Conservation (phyloP, 2,113 vertebrate species). For the Sporophila hypoxantha region DNA sequence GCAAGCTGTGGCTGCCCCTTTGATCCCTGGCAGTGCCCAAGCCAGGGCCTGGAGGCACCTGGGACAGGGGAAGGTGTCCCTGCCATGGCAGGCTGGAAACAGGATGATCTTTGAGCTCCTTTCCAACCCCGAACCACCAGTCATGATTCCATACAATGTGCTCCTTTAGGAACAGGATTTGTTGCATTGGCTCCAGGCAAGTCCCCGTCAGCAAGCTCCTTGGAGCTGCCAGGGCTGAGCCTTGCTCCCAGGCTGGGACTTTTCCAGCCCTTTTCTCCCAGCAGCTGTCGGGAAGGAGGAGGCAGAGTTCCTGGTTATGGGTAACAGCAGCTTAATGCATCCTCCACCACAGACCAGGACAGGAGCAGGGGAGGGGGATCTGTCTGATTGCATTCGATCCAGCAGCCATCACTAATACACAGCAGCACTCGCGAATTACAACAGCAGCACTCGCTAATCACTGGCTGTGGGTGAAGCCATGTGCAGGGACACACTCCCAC, state of each 20-base stretch:
- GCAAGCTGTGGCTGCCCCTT: not conserved
- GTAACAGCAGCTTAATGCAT: constrained; percentile 72
- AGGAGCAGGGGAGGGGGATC: constrained; percentile 52
- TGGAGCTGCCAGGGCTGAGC: not conserved
- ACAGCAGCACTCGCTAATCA: constrained; percentile 61
- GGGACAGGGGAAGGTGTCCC: not conserved
- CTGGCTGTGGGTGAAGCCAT: constrained; percentile 55
- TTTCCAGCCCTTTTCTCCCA: not conserved
- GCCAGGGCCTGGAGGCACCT: not conserved
- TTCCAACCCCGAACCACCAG: not conserved
- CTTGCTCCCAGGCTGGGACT: not conserved
- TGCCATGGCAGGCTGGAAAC: not conserved
- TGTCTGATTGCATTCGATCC: constrained; percentile 61
- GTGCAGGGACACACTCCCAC: constrained; percentile 44
- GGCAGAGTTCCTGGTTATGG: constrained; percentile 43
- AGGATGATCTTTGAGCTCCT: not conserved
- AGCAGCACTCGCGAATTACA: constrained; percentile 47
- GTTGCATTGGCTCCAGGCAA: accelerated
- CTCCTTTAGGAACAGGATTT: not conserved
- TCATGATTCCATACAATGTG: accelerated
- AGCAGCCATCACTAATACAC: constrained; percentile 49
- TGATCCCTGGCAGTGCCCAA: not conserved
- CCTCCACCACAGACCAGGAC: constrained; percentile 65
- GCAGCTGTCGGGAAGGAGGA: not conserved
- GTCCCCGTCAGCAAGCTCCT: accelerated